phyloP scores from a whole-genome alignment of 2,113 vertebrate genomes.

The Numenius arquata region DNA sequence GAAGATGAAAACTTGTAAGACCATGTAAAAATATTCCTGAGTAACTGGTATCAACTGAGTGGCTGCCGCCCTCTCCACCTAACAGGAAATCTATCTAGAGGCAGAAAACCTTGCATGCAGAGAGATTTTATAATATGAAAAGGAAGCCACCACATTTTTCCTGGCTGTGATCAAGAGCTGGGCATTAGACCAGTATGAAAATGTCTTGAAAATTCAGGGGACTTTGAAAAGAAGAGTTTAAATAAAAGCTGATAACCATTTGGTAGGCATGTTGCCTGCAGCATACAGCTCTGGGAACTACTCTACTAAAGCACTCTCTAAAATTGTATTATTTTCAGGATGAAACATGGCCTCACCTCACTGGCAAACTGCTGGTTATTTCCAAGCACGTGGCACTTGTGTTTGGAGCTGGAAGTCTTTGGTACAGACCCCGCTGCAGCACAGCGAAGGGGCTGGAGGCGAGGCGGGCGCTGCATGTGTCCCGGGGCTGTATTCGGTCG shows the following conservation, averaged over 20 bases:
- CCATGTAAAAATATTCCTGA: neutral
- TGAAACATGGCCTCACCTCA: conserved; percentile 66
- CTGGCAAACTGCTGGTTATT: conserved; percentile 51
- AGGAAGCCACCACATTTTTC: neutral
- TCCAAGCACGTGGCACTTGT: conserved; percentile 46
- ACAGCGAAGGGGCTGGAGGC: conserved; percentile 77
- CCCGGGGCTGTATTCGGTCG: conserved; percentile 87
- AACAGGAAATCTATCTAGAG: neutral
- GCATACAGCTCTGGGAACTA: neutral
- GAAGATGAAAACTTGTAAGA: neutral
- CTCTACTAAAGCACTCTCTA: neutral
- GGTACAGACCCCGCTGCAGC: conserved; percentile 52
- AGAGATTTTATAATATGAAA: neutral
- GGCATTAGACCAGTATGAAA: neutral
- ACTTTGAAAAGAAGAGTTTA: neutral
- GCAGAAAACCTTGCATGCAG: neutral
- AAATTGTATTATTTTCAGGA: neutral
- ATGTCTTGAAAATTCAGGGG: neutral
- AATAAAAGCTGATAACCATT: neutral
- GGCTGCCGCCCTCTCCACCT: neutral
- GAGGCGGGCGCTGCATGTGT: conserved; percentile 76
- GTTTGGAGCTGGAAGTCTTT: conserved; percentile 60
- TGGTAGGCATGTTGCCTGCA: neutral
- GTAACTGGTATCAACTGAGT: neutral
- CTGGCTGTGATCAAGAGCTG: neutral